Conservation (phyloP, 2,113 vertebrate genomes). For the Pollimyrus isidori region DNA sequence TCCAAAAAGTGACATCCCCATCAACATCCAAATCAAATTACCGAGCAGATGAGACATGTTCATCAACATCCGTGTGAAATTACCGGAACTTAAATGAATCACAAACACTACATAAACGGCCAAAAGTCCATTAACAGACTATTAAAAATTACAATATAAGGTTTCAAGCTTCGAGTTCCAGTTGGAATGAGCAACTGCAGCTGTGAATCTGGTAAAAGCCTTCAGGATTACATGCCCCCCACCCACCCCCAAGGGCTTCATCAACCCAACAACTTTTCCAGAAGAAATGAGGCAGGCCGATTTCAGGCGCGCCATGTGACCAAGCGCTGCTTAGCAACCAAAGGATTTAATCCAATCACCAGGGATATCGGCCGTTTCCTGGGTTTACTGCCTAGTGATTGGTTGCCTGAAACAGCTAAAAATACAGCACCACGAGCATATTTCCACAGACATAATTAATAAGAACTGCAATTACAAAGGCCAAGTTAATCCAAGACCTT, state of each 20-base stretch:
- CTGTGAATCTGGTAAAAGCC: not conserved
- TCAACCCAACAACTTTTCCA: not conserved
- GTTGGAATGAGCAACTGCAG: not conserved
- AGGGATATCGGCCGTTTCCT: not conserved
- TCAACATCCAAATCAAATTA: not conserved
- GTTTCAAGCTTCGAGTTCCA: not conserved
- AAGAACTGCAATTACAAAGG: not conserved
- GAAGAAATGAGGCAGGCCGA: not conserved
- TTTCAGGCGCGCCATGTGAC: not conserved
- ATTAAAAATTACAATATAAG: not conserved
- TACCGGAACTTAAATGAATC: not conserved
- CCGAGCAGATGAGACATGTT: not conserved
- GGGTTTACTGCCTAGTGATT: not conserved
- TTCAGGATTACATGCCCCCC: not conserved
- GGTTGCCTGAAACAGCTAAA: not conserved
- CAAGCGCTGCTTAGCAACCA: not conserved
- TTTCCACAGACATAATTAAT: not conserved
- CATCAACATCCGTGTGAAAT: not conserved
- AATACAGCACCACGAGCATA: not conserved
- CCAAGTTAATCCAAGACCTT: not conserved
- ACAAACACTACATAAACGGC: not conserved
- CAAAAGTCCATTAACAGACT: not conserved
- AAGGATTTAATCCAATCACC: constrained; percentile 14
- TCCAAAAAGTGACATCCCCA: not conserved
- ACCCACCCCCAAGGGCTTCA: not conserved